Evolutionary conservation across 2,797 vertebrate species (phyloP), one percentile per base, ranked within the genome.

Genomic region (Sebastes flavidus): DNA sequence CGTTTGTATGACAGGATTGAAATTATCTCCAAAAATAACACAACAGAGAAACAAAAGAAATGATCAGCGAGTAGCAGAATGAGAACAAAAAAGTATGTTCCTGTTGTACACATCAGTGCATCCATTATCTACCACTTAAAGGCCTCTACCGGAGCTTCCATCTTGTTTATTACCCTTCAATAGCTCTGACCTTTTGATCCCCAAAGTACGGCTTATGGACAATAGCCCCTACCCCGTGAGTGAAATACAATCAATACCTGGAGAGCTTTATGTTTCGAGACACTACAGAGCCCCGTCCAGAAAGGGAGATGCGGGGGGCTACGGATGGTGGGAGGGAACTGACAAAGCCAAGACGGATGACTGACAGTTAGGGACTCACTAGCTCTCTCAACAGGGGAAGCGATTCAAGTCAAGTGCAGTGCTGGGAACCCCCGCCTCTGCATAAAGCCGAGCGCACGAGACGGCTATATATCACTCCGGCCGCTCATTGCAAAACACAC

Each of bases 331-430:
- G 66, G 58, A 82, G 72, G 72, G 60, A 84, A 71, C 86, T 90
- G 85, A 88, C 86, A 85, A 71, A 82, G 71, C 68, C 68, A 82
- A 85, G 83, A 92, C 27, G 9, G 71, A 90, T 91, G 88, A 94
- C 62, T 93, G 92, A 91, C 89, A 88, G 78, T 55, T 24, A 65
- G 71, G 75, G 72, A 82, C 32, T 69, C 67, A 85, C 70, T 13
- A 52, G 72, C 20, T 54, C 52, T 78, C 77, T 78, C 84, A 62
- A 77, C 69, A 46, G 77, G 78, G 72, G 67, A 70, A 85, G 85
- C 75, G 78, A 90, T 86, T 91, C 75, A 87, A 89, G 84, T 84
- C 79, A 80, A 90, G 83, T 72, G 71, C 52, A 56, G 82, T 73
- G 82, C 70, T 81, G 58, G 80, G 72, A 89, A 75, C 70, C 77